A percentile compares a stretch with the other conserved stretches of the same genome.
Evolutionary conservation across 1,140 invertebrate species (phyloP).

Genomic region (Cardiocondyla obscurior): DNA sequence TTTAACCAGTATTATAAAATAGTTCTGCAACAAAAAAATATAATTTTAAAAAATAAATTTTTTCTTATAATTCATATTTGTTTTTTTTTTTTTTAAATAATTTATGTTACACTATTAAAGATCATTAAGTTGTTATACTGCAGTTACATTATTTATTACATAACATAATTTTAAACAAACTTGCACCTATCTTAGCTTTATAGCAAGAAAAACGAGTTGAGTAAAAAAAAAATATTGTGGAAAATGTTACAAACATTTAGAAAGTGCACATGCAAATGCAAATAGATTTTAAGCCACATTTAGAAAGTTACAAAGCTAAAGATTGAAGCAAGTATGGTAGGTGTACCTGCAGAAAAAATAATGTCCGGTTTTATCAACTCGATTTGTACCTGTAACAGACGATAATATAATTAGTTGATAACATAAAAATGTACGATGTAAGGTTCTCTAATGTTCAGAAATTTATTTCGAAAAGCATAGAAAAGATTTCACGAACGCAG

Average conservation of each 20-base stretch:
- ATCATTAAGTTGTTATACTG: not conserved
- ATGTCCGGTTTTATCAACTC: not conserved
- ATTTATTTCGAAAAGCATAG: not conserved
- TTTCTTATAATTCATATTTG: not conserved
- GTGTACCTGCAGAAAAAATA: not conserved
- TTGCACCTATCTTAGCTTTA: not conserved
- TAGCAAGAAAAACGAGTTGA: not conserved
- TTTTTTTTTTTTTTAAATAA: not conserved
- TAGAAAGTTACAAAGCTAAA: not conserved
- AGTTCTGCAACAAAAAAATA: constrained; percentile 56
- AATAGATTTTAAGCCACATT: not conserved
- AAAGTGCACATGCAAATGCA: no score
- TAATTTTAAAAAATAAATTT: not conserved
- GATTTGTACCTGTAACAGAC: not conserved
- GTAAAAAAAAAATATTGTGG: not conserved
- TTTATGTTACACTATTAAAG: not conserved
- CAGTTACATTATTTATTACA: not conserved
- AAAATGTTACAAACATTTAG: not conserved
- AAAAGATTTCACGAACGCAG: not conserved
- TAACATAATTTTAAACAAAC: not conserved
- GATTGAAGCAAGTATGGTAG: not conserved
- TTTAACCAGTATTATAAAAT: constrained; percentile 63
- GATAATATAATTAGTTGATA: not conserved
- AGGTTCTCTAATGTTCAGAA: not conserved
- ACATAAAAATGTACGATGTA: not conserved